These are phyloP conservation scores for Siniperca chuatsi DNA, from an alignment of 2,113 vertebrate genomes.

Conservation along the genomic window DNA sequence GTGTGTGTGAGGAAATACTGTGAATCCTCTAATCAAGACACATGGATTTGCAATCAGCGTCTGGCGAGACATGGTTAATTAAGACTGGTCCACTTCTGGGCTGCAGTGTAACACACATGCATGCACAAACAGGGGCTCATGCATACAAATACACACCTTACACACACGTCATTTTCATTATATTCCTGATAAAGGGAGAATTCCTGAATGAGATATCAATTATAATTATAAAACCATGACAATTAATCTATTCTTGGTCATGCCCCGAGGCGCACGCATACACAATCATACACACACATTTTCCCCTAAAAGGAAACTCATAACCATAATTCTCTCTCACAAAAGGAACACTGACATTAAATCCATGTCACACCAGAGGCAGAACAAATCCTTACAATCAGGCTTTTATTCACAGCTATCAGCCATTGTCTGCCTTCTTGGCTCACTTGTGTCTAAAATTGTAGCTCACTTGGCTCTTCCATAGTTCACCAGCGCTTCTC, in stretches of 20 bases:
- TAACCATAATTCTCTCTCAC: constrained; percentile 49
- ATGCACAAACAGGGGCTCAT: neutral
- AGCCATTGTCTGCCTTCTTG: constrained; percentile 18
- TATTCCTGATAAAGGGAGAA: constrained; percentile 25
- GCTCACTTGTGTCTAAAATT: constrained; percentile 25
- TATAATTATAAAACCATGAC: constrained; percentile 56
- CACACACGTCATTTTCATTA: constrained; percentile 54
- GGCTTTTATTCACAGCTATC: constrained; percentile 48
- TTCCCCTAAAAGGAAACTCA: constrained; percentile 23
- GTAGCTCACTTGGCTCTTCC: constrained; percentile 28
- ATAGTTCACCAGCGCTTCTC: constrained; percentile 22
- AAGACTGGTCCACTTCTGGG: constrained; percentile 73
- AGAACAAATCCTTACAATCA: constrained; percentile 64
- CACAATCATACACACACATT: constrained; percentile 7
- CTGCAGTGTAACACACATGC: constrained; percentile 20
- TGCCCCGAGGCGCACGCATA: neutral
- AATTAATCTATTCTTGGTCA: constrained; percentile 32
- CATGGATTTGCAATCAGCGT: constrained; percentile 83
- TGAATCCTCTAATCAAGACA: constrained; percentile 81
- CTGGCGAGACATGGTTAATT: constrained; percentile 78
- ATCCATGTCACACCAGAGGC: constrained; percentile 41
- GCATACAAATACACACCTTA: neutral
- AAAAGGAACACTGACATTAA: constrained; percentile 52
- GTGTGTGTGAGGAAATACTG: constrained; percentile 33
- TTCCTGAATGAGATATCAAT: constrained; percentile 73